These are phyloP conservation scores for Orchesellides sinensis DNA, from an alignment of 2,888 invertebrate species.

Conservation along the genomic window DNA sequence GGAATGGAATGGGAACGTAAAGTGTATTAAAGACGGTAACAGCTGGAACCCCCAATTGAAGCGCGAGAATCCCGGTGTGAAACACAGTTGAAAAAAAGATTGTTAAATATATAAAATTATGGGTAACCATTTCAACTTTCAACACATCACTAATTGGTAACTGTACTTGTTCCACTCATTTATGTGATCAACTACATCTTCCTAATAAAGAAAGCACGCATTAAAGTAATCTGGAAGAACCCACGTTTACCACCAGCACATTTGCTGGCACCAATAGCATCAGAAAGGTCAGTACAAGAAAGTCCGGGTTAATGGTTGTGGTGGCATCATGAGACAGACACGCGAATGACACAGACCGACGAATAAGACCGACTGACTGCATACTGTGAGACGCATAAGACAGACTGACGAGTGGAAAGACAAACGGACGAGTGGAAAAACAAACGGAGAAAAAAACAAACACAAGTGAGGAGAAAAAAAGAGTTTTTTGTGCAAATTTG, in stretches of 20 bases:
- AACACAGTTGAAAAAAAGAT: constrained; percentile 53
- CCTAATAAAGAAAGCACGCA: constrained; percentile 44
- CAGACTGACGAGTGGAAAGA: too few relatives aligned
- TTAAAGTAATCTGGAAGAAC: constrained; percentile 34
- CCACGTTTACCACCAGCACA: constrained; percentile 39
- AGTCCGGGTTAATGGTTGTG: too few relatives aligned
- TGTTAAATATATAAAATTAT: constrained; percentile 20
- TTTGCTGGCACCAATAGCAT: constrained; percentile 38
- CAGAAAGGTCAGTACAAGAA: neutral
- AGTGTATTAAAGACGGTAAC: constrained; percentile 64
- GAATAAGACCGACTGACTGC: too few relatives aligned
- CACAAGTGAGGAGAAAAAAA: too few relatives aligned
- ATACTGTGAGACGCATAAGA: too few relatives aligned
- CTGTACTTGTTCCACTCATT: too few relatives aligned
- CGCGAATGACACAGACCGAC: too few relatives aligned
- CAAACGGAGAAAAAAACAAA: too few relatives aligned
- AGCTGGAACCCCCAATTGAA: constrained; percentile 65
- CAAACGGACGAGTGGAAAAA: too few relatives aligned
- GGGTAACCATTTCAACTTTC: constrained; percentile 22
- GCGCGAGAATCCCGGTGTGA: constrained; percentile 65
- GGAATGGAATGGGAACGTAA: constrained; percentile 65
- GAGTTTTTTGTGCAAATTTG: too few relatives aligned
- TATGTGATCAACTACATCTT: constrained; percentile 13
- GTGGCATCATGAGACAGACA: too few relatives aligned
- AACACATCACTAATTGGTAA: neutral